These are phyloP conservation scores for Anguilla megastoma DNA, from an alignment of 2,797 vertebrate genomes.

Conservation along the genomic window DNA sequence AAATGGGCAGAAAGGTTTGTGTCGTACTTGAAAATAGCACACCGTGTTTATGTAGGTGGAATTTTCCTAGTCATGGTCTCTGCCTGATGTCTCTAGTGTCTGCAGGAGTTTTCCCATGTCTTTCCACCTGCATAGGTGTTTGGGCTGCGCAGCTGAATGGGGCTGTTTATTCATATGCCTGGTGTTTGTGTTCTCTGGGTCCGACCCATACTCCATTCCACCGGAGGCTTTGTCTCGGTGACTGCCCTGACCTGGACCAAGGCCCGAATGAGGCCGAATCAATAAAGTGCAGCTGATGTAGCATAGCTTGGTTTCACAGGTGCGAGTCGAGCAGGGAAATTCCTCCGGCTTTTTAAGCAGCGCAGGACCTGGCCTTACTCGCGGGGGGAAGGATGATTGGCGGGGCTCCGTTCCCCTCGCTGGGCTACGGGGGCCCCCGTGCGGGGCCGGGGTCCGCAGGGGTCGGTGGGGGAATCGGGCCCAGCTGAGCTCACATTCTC, in stretches of 20 bases:
- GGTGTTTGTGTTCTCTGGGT: constrained; percentile 19
- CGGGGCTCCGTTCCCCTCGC: not conserved
- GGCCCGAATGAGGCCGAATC: not conserved
- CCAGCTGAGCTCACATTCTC: constrained; percentile 17
- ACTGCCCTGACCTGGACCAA: not conserved
- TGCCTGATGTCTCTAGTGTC: not conserved
- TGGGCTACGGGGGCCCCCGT: not conserved
- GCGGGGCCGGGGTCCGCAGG: not conserved
- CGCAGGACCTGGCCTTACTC: not conserved
- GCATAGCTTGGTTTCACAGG: constrained; percentile 21
- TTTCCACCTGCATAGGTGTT: constrained; percentile 9
- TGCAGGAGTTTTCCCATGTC: not conserved
- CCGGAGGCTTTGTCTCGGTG: not conserved
- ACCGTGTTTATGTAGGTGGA: not conserved
- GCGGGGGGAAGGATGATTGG: not conserved
- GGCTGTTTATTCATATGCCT: constrained; percentile 15
- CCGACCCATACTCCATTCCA: not conserved
- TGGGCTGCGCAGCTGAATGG: not conserved
- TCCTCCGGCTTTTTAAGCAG: constrained; percentile 4
- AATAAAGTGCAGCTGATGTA: constrained; percentile 20
- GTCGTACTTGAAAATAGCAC: not conserved
- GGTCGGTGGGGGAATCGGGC: not conserved
- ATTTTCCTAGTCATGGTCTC: not conserved
- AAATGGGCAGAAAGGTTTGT: not conserved
- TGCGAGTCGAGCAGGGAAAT: not conserved